Conservation (phyloP, 2,888 invertebrate species). For the Sminthurides aquaticus region DNA sequence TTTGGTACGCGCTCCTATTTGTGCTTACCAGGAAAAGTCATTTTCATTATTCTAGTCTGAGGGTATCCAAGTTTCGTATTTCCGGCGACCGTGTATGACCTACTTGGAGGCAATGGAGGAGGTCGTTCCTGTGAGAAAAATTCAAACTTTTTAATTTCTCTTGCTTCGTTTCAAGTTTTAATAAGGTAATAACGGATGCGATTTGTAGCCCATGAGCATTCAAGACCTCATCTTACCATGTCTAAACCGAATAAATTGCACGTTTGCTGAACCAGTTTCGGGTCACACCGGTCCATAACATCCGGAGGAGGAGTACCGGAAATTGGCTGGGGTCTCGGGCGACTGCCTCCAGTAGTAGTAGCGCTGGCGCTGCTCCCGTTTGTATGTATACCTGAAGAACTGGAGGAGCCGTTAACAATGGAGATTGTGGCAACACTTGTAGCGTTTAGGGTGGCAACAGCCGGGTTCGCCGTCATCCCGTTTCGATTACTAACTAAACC, state of each 20-base stretch:
- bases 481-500: slow-evolving; percentile 24
- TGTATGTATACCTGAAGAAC: slow-evolving; percentile 5
- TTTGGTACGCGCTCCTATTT: neutral
- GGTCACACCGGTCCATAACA: slow-evolving; percentile 70
- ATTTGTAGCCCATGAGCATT: no score
- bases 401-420: slow-evolving; percentile 9
- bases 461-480: slow-evolving; percentile 11
- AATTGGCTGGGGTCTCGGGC: slow-evolving; percentile 81
- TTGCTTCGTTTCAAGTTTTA: no score
- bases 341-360: slow-evolving; percentile 45
- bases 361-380: slow-evolving; percentile 30
- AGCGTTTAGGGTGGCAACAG: slow-evolving; percentile 14
- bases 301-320: slow-evolving; percentile 80
- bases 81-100: slow-evolving; percentile 82
- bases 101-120: slow-evolving; percentile 82
- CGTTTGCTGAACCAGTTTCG: slow-evolving; percentile 80
- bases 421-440: slow-evolving; percentile 24
- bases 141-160: no score
- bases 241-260: slow-evolving; percentile 84
- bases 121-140: slow-evolving; percentile 64
- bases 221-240: slow-evolving; percentile 54
- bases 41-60: slow-evolving; percentile 82
- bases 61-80: slow-evolving; percentile 88
- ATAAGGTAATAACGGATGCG: no score
- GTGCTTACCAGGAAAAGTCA: slow-evolving; percentile 65